Conservation (phyloP, 2,797 vertebrate species). For the Artibeus jamaicensis region DNA sequence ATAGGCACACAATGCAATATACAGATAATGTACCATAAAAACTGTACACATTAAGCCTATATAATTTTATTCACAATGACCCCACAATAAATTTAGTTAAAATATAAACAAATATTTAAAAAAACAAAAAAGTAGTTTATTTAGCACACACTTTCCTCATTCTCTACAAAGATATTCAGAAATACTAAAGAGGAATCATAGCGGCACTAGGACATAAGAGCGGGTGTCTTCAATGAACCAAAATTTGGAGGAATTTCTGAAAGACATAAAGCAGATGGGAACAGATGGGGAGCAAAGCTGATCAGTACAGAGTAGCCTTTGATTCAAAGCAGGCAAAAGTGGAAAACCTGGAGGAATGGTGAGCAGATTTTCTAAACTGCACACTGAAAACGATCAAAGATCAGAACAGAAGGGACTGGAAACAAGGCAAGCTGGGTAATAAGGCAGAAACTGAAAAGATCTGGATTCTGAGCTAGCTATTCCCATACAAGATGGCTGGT, state of each 20-base stretch:
- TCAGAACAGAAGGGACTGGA: slow-evolving; percentile 39
- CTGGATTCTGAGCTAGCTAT: background rate
- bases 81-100: background rate
- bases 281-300: slow-evolving; percentile 26
- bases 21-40: background rate
- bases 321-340: background rate
- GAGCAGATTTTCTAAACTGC: slow-evolving; percentile 25
- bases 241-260: slow-evolving; percentile 27
- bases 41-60: background rate
- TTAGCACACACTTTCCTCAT: background rate
- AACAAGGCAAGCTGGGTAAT: background rate
- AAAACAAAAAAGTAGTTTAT: background rate
- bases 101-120: background rate
- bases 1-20: background rate
- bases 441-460: background rate
- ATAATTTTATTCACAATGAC: background rate
- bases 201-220: background rate
- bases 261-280: slow-evolving; percentile 11
- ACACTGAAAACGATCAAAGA: background rate
- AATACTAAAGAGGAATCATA: background rate
- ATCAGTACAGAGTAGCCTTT: background rate
- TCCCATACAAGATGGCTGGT: background rate
- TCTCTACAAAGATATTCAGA: background rate
- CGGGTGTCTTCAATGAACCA: background rate
- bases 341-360: slow-evolving; percentile 17